A percentile compares a stretch with the other conserved stretches of the same genome.
Evolutionary conservation across 2,113 vertebrate species (phyloP).

Genomic region (Coturnix japonica): DNA sequence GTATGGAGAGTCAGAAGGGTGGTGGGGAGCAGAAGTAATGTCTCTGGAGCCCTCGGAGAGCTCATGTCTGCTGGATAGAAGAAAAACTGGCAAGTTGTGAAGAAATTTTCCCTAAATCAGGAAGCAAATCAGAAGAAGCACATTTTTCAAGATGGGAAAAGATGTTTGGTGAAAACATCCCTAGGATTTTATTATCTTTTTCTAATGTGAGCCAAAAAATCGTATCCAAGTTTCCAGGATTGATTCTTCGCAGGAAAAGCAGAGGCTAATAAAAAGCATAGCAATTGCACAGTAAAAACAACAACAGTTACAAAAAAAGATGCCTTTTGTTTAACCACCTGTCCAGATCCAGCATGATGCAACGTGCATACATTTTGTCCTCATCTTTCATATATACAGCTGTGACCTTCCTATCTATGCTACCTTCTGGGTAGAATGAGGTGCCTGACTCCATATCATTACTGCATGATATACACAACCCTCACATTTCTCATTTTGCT

Average conservation of each 20-base stretch:
- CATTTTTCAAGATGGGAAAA: conserved; percentile 59
- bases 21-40: neutral
- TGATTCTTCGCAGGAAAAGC: conserved; percentile 54
- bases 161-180: conserved; percentile 54
- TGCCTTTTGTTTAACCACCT: conserved; percentile 57
- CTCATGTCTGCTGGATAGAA: neutral
- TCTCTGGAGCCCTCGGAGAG: neutral
- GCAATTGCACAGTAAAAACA: conserved; percentile 40
- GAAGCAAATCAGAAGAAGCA: conserved; percentile 16
- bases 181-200: conserved; percentile 70
- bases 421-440: neutral
- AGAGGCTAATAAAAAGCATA: conserved; percentile 51
- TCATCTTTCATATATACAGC: neutral
- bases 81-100: neutral
- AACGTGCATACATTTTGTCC: neutral
- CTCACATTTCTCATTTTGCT: neutral
- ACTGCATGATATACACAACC: neutral
- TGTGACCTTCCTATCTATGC: neutral
- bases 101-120: neutral
- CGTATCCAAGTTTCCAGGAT: conserved; percentile 66
- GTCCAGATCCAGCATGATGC: neutral
- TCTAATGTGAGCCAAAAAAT: conserved; percentile 38
- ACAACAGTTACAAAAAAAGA: conserved; percentile 43
- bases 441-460: neutral
- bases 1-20: neutral